Evolutionary conservation across 2,797 vertebrate genomes (phyloP).

Genomic region (Emydoidea blandingii): DNA sequence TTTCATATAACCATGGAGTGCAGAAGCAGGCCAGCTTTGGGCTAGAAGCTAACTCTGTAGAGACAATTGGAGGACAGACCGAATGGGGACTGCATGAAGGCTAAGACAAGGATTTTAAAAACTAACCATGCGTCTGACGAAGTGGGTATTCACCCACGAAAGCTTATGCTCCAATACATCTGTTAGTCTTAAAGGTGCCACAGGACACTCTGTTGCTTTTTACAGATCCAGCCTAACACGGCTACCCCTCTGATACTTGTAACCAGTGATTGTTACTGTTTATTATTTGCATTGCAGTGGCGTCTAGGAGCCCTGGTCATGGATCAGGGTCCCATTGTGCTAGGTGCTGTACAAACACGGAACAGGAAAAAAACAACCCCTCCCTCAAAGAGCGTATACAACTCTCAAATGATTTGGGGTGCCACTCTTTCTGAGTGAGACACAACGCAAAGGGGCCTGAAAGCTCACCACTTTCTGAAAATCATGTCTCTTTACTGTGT

Average conservation of each 20-base stretch:
- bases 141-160: no score
- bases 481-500: background rate
- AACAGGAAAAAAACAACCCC: background rate
- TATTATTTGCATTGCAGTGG: background rate
- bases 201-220: no score
- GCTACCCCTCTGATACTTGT: no score
- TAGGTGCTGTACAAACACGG: background rate
- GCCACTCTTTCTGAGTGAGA: background rate
- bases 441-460: background rate
- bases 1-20: background rate
- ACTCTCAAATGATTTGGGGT: background rate
- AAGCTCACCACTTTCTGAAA: background rate
- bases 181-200: no score
- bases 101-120: background rate
- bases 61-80: fast-evolving
- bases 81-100: background rate
- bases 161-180: no score
- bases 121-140: background rate
- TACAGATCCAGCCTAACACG: no score
- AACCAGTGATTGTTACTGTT: no score
- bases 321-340: background rate
- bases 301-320: background rate
- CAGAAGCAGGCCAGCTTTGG: background rate
- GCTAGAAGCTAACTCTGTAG: background rate
- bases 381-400: background rate